Percentiles rank a stretch among this genome's conserved stretches.
Evolutionary conservation across 2,113 vertebrate genomes (phyloP).

Genomic region (Oncorhynchus kisutch): DNA sequence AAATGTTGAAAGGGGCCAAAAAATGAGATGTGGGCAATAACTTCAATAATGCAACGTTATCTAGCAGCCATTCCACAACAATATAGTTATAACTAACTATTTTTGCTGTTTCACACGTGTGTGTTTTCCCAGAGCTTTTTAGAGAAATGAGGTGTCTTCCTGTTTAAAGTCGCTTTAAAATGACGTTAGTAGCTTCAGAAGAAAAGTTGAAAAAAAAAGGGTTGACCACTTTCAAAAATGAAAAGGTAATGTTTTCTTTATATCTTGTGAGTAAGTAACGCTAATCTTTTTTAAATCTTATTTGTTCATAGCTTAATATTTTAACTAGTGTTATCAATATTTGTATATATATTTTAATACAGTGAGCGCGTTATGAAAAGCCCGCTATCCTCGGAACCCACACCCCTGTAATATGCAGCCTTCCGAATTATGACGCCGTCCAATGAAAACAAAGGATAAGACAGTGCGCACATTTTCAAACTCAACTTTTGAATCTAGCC

Average conservation of each 20-base stretch:
- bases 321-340: background rate
- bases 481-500: background rate
- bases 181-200: slow-evolving; percentile 20
- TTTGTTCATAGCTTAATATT: background rate
- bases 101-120: background rate
- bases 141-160: background rate
- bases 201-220: background rate
- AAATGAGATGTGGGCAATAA: background rate
- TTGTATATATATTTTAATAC: no score
- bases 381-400: background rate
- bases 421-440: background rate
- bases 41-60: background rate
- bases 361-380: no score
- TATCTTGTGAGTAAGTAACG: no score
- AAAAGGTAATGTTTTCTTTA: no score
- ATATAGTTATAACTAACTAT: background rate
- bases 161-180: background rate
- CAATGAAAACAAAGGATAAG: background rate
- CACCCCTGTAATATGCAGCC: background rate
- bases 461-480: background rate
- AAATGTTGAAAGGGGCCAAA: background rate
- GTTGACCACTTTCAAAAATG: background rate
- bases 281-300: background rate
- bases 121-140: no score
- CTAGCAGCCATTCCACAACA: background rate